Percentiles rank a stretch among this genome's conserved stretches.
These are phyloP conservation scores for Anguilla obscura DNA, from an alignment of 2,797 vertebrate species.

Conservation along the genomic window DNA sequence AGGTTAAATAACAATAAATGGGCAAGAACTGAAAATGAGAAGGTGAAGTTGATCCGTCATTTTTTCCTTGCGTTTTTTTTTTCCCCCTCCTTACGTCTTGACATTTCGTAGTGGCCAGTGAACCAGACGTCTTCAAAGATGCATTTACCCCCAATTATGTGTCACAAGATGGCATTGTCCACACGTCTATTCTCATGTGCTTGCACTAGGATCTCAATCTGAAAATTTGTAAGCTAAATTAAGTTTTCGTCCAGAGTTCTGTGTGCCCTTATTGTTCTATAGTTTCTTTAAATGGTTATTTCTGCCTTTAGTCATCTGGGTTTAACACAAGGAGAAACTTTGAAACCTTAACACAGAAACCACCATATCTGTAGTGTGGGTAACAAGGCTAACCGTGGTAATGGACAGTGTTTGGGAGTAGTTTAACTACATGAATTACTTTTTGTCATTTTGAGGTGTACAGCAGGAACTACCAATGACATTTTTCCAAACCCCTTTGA, in stretches of 20 bases:
- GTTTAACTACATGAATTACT: too few relatives aligned
- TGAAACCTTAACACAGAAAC: neutral
- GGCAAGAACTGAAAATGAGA: neutral
- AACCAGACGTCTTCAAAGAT: conserved; percentile 26
- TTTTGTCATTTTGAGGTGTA: too few relatives aligned
- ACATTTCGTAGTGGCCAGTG: conserved; percentile 38
- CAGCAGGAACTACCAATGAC: too few relatives aligned
- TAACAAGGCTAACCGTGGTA: too few relatives aligned
- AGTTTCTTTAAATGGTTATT: neutral
- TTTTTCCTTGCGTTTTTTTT: neutral
- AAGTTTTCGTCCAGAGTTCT: conserved; percentile 37
- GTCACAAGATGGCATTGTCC: conserved; percentile 55
- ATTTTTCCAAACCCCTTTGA: too few relatives aligned
- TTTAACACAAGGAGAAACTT: neutral
- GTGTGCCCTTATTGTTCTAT: neutral
- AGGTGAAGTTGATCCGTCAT: neutral
- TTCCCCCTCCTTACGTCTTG: neutral
- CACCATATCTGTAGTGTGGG: neutral
- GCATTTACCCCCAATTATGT: conserved; percentile 43
- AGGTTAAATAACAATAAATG: neutral
- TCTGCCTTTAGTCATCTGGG: neutral
- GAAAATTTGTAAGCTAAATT: conserved; percentile 49
- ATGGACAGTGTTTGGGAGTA: too few relatives aligned
- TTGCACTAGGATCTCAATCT: conserved; percentile 38
- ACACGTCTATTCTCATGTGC: conserved; percentile 46